phyloP scores from a whole-genome alignment of 2,113 vertebrate species.

The Lota lota region DNA sequence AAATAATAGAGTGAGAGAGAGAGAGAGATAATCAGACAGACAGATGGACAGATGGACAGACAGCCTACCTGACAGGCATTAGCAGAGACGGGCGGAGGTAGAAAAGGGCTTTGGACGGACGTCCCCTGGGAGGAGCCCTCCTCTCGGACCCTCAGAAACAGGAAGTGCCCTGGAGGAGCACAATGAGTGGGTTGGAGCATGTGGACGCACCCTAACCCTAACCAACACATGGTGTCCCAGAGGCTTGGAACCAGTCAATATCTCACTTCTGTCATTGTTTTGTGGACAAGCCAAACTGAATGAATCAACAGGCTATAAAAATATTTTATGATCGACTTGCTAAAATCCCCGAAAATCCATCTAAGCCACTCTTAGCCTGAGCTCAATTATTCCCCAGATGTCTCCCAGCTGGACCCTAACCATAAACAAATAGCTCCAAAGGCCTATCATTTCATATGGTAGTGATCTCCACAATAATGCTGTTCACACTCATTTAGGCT shows the following conservation, averaged over 20 bases:
- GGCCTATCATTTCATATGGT: constrained; percentile 3
- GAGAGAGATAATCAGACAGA: too few species aligned
- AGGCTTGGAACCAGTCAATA: too few species aligned
- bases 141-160: constrained; percentile 75
- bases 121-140: constrained; percentile 51
- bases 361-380: not conserved
- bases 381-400: not conserved
- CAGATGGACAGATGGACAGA: too few species aligned
- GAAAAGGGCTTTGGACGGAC: constrained; percentile 65
- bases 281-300: too few species aligned
- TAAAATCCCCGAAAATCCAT: too few species aligned
- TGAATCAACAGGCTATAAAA: too few species aligned
- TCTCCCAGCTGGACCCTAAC: not conserved
- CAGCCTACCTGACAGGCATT: constrained; percentile 74
- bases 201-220: too few species aligned
- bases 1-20: too few species aligned
- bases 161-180: constrained; percentile 76
- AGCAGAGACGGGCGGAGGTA: constrained; percentile 69
- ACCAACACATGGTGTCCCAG: too few species aligned
- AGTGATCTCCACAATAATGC: constrained; percentile 11
- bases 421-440: constrained; percentile 1
- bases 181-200: not conserved
- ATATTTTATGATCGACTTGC: too few species aligned
- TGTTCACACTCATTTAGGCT: constrained; percentile 7
- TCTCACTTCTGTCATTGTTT: too few species aligned